Conservation (phyloP, 2,113 vertebrate genomes). For the Lasiurus cinereus region DNA sequence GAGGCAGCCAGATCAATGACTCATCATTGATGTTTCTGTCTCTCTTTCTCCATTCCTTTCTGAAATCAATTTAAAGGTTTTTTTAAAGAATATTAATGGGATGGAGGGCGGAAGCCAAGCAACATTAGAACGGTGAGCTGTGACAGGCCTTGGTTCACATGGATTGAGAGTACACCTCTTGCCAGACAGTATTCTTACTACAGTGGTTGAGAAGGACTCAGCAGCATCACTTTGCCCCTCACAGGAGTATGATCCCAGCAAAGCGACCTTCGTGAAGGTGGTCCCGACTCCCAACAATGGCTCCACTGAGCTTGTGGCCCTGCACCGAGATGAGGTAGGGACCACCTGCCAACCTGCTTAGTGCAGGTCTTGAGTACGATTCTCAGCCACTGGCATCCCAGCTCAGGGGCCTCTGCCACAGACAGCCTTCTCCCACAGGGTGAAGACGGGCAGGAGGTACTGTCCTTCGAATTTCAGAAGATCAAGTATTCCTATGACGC, state of each 20-base stretch:
- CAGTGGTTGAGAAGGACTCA: background rate
- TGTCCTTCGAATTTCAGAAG: constrained; percentile 98
- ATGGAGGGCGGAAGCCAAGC: background rate
- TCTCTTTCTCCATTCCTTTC: too few species aligned
- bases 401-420: background rate
- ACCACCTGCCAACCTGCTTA: background rate
- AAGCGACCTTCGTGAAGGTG: constrained; percentile 94
- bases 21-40: too few species aligned
- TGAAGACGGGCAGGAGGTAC: constrained; percentile 88
- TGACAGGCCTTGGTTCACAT: background rate
- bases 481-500: constrained; percentile 93
- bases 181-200: background rate
- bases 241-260: constrained; percentile 92
- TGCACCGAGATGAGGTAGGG: constrained; percentile 93
- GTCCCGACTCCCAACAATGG: constrained; percentile 97
- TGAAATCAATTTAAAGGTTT: too few species aligned
- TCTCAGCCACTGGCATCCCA: too few species aligned
- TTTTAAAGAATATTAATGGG: background rate
- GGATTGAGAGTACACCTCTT: accelerated
- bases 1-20: too few species aligned
- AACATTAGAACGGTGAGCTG: background rate
- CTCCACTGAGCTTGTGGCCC: constrained; percentile 93
- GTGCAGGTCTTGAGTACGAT: background rate
- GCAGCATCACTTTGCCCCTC: background rate
- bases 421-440: constrained; percentile 84